Base-by-base conservation (phyloP, 2,113 vertebrate genomes). In the Hepsetus odoe region DNA sequence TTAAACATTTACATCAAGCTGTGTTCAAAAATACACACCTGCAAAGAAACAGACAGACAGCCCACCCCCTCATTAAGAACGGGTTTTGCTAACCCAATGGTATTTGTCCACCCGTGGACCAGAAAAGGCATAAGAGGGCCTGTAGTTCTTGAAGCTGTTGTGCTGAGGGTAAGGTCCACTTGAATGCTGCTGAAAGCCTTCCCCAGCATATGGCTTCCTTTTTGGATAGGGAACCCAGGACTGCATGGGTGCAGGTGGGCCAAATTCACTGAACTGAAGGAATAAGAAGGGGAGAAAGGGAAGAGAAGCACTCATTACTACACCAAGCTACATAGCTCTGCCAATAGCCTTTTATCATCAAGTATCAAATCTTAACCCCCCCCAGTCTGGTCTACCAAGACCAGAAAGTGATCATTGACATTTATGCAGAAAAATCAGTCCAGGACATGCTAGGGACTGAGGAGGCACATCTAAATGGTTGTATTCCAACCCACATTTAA, bases 51-150 rank as follows among this genome's bases (percentile, higher is more conserved):
- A 76, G 44, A 24, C 18, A 61, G 28, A 26, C 9, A 2, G 46
- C n/a, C 33, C 20, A 67, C 1, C 14, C 4, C 3, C 1, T 10
- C 49, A 16, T 53, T 71, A 92, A 18, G 91, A 93, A 1, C 89
- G 86, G 72, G 88, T 93, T 72, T 93, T 92, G 83, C 94, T 97
- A 88, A 98, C 90, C 97, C 97, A 99, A 86, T 98, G 98, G 89
- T 96, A 98, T 66, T 96, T 93, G 87, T 99, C 98, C 0, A 95
- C 68, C 0, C 94, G 89, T 0, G 89, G 95, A 44, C 92, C 94
- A 0, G 84, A 2, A 35, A 95, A 94, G 4, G 86, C 73, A 0
- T 90, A 85, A 0, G 84, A 62, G 4, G 93, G 70, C 22, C 91
- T 83, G 62, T 87, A 90, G 64, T 71, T 42, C 77, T 91, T 94